Evolutionary conservation across 64 coral and sea anemone species (phyloP).

Genomic region (Montipora efflorescens): DNA sequence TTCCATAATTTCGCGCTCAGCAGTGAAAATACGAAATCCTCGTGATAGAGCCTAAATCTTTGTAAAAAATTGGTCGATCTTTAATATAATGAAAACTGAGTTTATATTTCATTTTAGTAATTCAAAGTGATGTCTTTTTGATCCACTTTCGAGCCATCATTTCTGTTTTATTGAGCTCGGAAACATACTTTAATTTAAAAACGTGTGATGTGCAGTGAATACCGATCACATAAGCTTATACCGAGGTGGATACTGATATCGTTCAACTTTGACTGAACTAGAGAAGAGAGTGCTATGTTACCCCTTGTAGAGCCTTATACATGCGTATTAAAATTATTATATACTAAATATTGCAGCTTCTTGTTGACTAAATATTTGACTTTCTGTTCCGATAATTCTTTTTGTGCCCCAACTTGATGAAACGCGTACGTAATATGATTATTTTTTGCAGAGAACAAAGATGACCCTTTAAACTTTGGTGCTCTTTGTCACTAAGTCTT

Average conservation of each 20-base stretch:
- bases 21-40: too few relatives aligned
- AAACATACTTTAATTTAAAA: neutral
- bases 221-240: too few relatives aligned
- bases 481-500: neutral
- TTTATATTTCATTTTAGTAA: neutral
- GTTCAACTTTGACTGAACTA: too few relatives aligned
- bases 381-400: neutral
- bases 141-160: neutral
- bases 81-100: neutral
- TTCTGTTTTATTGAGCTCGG: neutral
- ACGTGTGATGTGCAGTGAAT: neutral
- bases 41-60: too few relatives aligned
- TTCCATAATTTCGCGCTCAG: too few relatives aligned
- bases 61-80: too few relatives aligned
- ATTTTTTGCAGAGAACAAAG: neutral
- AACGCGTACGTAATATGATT: neutral
- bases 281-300: too few relatives aligned
- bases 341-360: too few relatives aligned
- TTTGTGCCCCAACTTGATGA: neutral
- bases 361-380: neutral
- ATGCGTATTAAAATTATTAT: too few relatives aligned
- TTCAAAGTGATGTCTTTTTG: neutral
- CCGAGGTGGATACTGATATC: too few relatives aligned
- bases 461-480: constrained; percentile 1
- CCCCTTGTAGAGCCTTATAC: too few relatives aligned